Evolutionary conservation across 2,797 vertebrate species (phyloP).

Genomic region (Vipera ursinii): DNA sequence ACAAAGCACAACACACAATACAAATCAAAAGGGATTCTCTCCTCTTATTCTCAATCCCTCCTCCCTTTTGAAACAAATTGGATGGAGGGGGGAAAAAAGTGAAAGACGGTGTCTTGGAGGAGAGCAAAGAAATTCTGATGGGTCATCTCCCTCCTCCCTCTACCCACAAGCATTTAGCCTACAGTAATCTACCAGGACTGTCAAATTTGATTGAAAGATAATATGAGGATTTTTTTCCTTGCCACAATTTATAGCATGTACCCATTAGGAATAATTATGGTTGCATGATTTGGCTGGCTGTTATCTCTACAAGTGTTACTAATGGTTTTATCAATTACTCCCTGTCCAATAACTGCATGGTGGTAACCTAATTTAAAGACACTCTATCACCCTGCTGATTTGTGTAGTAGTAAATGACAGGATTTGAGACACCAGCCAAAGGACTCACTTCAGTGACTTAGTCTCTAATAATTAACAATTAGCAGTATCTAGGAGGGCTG

Average conservation of each 20-base stretch:
- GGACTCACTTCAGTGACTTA: conserved; percentile 83
- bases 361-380: conserved; percentile 98
- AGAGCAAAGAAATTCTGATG: conserved; percentile 62
- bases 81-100: not conserved
- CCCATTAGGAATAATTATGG: conserved; percentile 95
- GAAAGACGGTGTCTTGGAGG: not conserved
- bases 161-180: conserved; percentile 71
- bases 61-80: conserved; percentile 6
- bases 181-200: conserved; percentile 81
- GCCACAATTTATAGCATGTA: conserved; percentile 91
- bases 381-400: conserved; percentile 88
- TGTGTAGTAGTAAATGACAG: conserved; percentile 89
- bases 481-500: conserved; percentile 72
- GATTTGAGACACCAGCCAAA: conserved; percentile 82
- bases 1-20: conserved; percentile 47
- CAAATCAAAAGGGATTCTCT: conserved; percentile 45
- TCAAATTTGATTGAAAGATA: conserved; percentile 88
- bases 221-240: conserved; percentile 75
- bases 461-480: conserved; percentile 87
- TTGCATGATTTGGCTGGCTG: conserved; percentile 92
- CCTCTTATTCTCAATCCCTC: conserved; percentile 32
- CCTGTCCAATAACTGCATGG: conserved; percentile 91
- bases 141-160: conserved; percentile 57
- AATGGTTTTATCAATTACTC: conserved; percentile 98
- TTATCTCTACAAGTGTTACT: conserved; percentile 99